Conservation (phyloP, 2,888 invertebrate genomes). For the Philonicus albiceps region DNA sequence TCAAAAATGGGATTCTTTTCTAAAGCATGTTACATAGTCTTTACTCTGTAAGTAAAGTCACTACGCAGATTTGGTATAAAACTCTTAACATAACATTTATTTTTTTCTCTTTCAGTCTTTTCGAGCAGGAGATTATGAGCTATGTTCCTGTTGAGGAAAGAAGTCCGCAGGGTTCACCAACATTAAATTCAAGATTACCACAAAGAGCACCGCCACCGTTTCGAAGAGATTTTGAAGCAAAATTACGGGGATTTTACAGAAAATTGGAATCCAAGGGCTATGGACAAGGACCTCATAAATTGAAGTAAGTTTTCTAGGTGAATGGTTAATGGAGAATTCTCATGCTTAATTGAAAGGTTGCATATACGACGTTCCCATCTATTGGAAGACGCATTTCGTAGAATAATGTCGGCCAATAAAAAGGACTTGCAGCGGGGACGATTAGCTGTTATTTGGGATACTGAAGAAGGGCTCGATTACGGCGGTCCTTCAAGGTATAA, state of each 20-base stretch:
- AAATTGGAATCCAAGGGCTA: constrained; percentile 96
- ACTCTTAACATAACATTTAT: constrained; percentile 18
- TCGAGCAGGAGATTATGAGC: constrained; percentile 98
- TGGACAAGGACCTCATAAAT: constrained; percentile 95
- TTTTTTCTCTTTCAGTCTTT: constrained; percentile 74
- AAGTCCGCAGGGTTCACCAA: constrained; percentile 75
- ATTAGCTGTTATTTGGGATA: constrained; percentile 91
- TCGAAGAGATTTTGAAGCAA: constrained; percentile 93
- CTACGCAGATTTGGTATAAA: not conserved
- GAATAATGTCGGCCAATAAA: constrained; percentile 95
- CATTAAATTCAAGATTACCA: constrained; percentile 73
- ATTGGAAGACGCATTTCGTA: constrained; percentile 93
- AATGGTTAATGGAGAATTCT: not conserved
- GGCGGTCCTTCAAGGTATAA: constrained; percentile 84
- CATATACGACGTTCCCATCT: constrained; percentile 93
- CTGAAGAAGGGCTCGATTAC: constrained; percentile 97
- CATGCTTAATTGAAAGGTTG: constrained; percentile 68
- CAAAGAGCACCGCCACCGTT: constrained; percentile 90
- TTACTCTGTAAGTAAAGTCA: constrained; percentile 77
- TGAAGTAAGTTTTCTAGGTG: constrained; percentile 73
- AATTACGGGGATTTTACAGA: constrained; percentile 91
- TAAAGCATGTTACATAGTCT: constrained; percentile 79
- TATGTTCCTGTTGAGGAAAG: constrained; percentile 79
- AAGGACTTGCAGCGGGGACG: constrained; percentile 95
- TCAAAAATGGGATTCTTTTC: constrained; percentile 75